Conservation (phyloP, 2,888 invertebrate genomes). For the Apocheima hispidaria region DNA sequence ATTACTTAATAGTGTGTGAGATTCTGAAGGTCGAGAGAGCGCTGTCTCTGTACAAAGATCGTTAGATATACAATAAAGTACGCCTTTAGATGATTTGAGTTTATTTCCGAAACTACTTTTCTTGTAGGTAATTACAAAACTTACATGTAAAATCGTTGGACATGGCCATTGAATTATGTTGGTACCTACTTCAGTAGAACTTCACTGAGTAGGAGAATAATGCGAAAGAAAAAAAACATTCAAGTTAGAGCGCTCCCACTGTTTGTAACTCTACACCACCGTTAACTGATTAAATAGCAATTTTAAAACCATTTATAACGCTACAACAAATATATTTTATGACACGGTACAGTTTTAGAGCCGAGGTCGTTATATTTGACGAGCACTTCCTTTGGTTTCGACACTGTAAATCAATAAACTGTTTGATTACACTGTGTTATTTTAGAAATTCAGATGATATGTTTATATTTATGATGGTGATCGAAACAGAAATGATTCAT, state of each 20-base stretch:
- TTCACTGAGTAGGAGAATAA: too few species aligned
- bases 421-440: conserved; percentile 39
- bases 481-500: conserved; percentile 27
- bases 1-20: too few species aligned
- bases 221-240: not conserved
- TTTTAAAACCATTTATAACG: conserved; percentile 61
- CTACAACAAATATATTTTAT: conserved; percentile 44
- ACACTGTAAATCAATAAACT: conserved; percentile 44
- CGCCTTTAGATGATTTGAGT: too few species aligned
- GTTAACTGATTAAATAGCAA: conserved; percentile 66
- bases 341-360: conserved; percentile 41
- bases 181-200: too few species aligned
- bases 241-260: not conserved
- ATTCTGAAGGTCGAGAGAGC: too few species aligned
- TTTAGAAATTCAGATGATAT: conserved; percentile 34
- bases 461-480: conserved; percentile 28
- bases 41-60: too few species aligned
- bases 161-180: too few species aligned
- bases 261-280: conserved; percentile 47
- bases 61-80: too few species aligned
- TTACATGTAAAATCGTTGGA: too few species aligned
- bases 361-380: conserved; percentile 44
- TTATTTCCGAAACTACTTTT: too few species aligned
- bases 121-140: too few species aligned
- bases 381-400: conserved; percentile 46